phyloP scores from a whole-genome alignment of 1,140 invertebrate species.

The Penaeus japonicus region DNA sequence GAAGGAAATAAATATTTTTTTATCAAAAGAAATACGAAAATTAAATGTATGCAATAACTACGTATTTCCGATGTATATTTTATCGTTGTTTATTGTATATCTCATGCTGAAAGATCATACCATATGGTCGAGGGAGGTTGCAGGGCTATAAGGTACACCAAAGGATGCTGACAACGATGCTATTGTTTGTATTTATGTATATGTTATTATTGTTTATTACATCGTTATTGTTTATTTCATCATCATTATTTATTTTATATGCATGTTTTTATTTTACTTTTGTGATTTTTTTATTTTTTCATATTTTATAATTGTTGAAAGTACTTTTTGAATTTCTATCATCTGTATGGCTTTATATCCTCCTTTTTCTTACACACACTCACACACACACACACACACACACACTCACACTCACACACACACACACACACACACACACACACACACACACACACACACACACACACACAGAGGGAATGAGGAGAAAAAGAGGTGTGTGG shows the following conservation, averaged over 20 bases:
- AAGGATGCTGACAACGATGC: background rate
- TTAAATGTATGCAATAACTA: too few relatives aligned
- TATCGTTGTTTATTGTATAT: too few relatives aligned
- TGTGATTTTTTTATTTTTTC: background rate
- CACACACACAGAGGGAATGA: background rate
- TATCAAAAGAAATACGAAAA: too few relatives aligned
- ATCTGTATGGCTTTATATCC: too few relatives aligned
- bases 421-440: background rate
- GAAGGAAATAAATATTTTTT: too few relatives aligned
- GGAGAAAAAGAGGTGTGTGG: too few relatives aligned
- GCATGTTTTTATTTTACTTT: background rate
- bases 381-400: constrained; percentile 62
- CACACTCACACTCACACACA: background rate
- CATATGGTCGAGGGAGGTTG: too few relatives aligned
- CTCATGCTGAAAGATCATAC: too few relatives aligned
- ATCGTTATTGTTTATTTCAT: background rate
- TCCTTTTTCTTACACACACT: too few relatives aligned
- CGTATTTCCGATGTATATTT: too few relatives aligned
- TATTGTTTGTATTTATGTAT: background rate
- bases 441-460: background rate
- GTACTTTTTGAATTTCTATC: too few relatives aligned
- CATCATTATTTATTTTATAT: background rate
- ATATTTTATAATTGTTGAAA: background rate
- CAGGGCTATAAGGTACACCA: too few relatives aligned
- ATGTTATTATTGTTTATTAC: background rate